Base-by-base conservation (phyloP, 1,140 invertebrate species). In the Papilio dardanus region DNA sequence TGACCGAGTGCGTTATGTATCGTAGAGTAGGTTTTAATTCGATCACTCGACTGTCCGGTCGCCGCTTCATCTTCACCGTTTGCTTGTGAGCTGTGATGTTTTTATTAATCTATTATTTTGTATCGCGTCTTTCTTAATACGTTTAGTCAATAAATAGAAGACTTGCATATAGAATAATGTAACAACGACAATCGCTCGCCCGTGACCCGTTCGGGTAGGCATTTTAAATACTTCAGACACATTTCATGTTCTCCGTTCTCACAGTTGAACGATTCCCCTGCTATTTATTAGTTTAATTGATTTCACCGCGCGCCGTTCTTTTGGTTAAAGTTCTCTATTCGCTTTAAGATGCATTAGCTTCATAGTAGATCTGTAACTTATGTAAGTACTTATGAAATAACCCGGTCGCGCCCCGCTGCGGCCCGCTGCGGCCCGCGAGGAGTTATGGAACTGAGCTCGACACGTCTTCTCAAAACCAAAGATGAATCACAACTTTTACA, bases 291-390 rank as follows among this genome's bases (percentile, higher is more conserved):
- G n/a, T 73, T 40, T 31, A 50, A 30, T 54, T 73, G 50, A 58
- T 50, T 73, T 73, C 33, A 73, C 77, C 74, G 66, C 76, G 69
- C 79, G 77, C 78, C 80, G 81, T 81, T 81, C 46, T 78, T 88
- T 90, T 86, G 86, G 82, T 89, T 87, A 81, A 89, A 85, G 85
- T 91, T 90, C 85, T 88, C 88, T 89, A 90, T 90, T 91, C 88
- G 86, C 87, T 90, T 89, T 89, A 91, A 88, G 84, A 87, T 85
- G 82, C 86, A 88, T 90, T 87, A 89, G 89, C 90, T 91, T 93
- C 83, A 82, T 88, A 84, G 86, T 93, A 93, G 92, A 93, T 93
- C 92, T 93, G 92, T 91, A 92, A 91, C 90, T 91, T 90, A 87
- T 90, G 81, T 93, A 91, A 93, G 92, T 93, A 93, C 92, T 93